Evolutionary conservation across 2,113 vertebrate genomes (phyloP), one percentile per base, ranked within the genome.

Genomic region (Triplophysa siluroides): DNA sequence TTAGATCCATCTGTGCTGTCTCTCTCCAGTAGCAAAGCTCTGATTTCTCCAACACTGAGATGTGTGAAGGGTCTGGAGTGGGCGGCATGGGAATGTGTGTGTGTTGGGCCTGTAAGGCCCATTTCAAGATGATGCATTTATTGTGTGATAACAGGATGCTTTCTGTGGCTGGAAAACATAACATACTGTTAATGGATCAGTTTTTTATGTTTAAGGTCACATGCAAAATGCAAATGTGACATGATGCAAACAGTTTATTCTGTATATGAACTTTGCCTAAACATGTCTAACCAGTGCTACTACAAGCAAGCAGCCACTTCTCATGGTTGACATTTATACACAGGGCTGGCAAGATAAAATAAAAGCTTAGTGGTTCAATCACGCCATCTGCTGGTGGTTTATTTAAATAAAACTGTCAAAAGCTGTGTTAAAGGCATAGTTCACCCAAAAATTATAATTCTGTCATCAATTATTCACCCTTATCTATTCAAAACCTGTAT

Each of bases 1-100:
- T 81, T 76, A 84, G 79, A 64, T 79, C 79, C 83, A 84, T 81
- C 83, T 84, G 83, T 12, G 65, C 79, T 71, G 19, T 43, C 76
- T 78, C 76, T 82, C 81, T 66, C 68, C 71, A 33, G 64, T 66
- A 82, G 72, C 75, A 72, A 71, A 78, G 43, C 47, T 63, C 23
- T 38, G 9, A 54, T 70, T 73, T 71, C 60, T 80, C n/a, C 7
- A 73, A 29, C 76, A 79, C 62, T 54, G 80, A 69, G 24, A 75
- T 60, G 64, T 41, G 29, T 33, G 29, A 33, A 33, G 29, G 29
- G 29, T 33, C 29, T 33, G 5, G 29, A 63, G 66, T 80, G 47
- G 60, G 67, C 71, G 19, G 29, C 29, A 33, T 77, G 61, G 38
- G 82, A 60, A 14, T 68, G 18, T 58, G 74, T 84, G 75, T 21